These are phyloP conservation scores for Drosophila pegasa DNA, from an alignment of 2,888 invertebrate genomes.

Conservation along the genomic window DNA sequence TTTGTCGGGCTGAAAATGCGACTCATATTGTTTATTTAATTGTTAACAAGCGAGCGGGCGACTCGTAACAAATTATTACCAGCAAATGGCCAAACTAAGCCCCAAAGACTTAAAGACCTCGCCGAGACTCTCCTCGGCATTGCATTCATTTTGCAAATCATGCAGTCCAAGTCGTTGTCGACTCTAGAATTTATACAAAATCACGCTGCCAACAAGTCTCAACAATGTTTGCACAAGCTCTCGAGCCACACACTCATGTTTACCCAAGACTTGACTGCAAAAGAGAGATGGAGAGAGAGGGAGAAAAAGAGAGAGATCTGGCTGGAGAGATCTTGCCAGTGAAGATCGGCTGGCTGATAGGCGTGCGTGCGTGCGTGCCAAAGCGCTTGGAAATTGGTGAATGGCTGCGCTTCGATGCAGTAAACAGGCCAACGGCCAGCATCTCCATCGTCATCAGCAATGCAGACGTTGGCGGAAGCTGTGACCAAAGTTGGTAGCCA, in stretches of 20 bases:
- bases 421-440: constrained; percentile 57
- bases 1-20: constrained; percentile 57
- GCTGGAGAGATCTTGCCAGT: constrained; percentile 34
- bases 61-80: constrained; percentile 71
- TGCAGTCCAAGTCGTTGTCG: constrained; percentile 44
- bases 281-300: constrained; percentile 32
- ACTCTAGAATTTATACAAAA: constrained; percentile 72
- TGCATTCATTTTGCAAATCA: constrained; percentile 74
- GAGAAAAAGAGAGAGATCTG: constrained; percentile 14
- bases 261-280: constrained; percentile 68
- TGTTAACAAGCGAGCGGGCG: constrained; percentile 74
- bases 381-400: constrained; percentile 65
- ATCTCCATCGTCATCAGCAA: constrained; percentile 17
- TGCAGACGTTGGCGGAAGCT: constrained; percentile 69
- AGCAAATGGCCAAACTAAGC: constrained; percentile 44
- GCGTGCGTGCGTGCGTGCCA: constrained; percentile 55
- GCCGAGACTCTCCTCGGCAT: constrained; percentile 23
- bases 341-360: constrained; percentile 38
- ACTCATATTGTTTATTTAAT: constrained; percentile 81
- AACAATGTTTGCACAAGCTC: constrained; percentile 76
- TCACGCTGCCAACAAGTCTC: constrained; percentile 81
- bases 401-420: constrained; percentile 75
- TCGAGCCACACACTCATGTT: constrained; percentile 62
- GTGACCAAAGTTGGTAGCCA: constrained; percentile 74
- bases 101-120: constrained; percentile 13